Conservation (phyloP, 2,113 vertebrate genomes). For the Puffinus mauretanicus region DNA sequence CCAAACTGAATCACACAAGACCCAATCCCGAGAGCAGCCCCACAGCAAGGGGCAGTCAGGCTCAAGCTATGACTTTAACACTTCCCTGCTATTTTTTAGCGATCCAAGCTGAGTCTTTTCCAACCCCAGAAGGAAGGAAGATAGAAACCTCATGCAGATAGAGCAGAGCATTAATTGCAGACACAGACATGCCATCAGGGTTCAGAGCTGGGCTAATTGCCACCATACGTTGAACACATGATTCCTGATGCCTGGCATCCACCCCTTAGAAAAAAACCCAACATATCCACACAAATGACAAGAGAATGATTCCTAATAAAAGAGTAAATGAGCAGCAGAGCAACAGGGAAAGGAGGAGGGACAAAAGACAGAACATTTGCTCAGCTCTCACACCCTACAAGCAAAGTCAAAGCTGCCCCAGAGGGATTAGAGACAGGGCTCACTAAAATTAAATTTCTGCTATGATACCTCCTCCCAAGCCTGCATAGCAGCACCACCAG, state of each 20-base stretch:
- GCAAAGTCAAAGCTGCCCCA: background rate
- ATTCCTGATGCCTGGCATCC: background rate
- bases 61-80: background rate
- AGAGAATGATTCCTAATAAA: background rate
- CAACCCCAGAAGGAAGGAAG: background rate
- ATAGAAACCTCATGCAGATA: background rate
- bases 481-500: background rate
- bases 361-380: background rate
- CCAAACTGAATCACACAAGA: background rate
- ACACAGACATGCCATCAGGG: background rate
- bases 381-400: background rate
- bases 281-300: background rate
- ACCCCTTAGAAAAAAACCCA: background rate
- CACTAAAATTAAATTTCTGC: background rate
- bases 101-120: background rate
- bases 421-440: background rate
- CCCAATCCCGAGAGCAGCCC: background rate
- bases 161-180: background rate
- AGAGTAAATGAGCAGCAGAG: background rate
- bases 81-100: background rate
- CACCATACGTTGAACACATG: background rate
- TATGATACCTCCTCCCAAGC: background rate
- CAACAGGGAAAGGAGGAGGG: background rate
- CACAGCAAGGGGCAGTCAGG: background rate
- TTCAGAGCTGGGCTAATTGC: slow-evolving; percentile 40